Percentiles rank a stretch among this genome's conserved stretches.
phyloP scores from a whole-genome alignment of 2,888 invertebrate genomes.

The Diplolepis rosae region DNA sequence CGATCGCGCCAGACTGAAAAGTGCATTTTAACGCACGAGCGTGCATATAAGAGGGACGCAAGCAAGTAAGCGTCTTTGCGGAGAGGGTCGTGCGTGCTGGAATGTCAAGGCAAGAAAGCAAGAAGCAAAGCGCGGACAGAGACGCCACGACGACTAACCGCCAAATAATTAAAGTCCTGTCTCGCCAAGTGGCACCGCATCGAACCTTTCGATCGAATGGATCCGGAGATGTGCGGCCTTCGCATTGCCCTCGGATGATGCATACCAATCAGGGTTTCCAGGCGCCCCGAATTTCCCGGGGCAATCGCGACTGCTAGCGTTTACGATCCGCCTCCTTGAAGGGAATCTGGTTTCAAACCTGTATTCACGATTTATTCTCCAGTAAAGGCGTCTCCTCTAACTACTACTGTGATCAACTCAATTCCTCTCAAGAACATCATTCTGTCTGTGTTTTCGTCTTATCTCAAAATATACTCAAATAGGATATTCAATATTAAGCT shows the following conservation, averaged over 20 bases:
- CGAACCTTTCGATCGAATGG: slow-evolving; percentile 3
- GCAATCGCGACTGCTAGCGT: not conserved
- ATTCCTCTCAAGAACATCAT: not conserved
- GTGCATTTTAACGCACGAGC: slow-evolving; percentile 40
- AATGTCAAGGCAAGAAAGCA: slow-evolving; percentile 54
- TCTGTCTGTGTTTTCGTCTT: not conserved
- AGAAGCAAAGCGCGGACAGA: slow-evolving; percentile 34
- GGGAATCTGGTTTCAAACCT: not conserved
- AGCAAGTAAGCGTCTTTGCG: not conserved
- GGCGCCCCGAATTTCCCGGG: not conserved
- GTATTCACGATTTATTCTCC: not conserved
- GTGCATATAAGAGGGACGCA: slow-evolving; percentile 12
- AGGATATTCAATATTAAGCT: no score
- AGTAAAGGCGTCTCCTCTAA: not conserved
- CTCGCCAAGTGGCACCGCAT: slow-evolving; percentile 31
- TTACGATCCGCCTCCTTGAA: not conserved
- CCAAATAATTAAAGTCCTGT: slow-evolving; percentile 49
- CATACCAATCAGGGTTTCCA: not conserved
- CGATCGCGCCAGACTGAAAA: slow-evolving; percentile 41
- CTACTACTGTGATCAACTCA: not conserved
- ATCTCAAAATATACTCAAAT: no score
- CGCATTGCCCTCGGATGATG: slow-evolving; percentile 38
- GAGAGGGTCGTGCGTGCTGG: slow-evolving; percentile 49
- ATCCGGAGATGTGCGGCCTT: slow-evolving; percentile 38
- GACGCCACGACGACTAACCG: slow-evolving; percentile 35